Evolutionary conservation across 2,113 vertebrate genomes (phyloP).

Genomic region (Brienomyrus longianalis): DNA sequence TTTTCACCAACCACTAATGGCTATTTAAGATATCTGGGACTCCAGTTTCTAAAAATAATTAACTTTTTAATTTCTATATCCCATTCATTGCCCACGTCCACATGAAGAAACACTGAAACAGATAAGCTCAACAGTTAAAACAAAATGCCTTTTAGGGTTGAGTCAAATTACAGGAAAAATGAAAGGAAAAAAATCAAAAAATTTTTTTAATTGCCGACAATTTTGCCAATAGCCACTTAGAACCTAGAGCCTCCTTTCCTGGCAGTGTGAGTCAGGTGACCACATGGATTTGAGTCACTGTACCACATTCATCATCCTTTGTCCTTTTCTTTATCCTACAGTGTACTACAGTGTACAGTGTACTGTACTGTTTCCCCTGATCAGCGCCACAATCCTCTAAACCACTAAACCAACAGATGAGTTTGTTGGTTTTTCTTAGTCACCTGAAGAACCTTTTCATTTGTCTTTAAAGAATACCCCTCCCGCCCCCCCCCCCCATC

Average conservation of each 20-base stretch:
- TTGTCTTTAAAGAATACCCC: not conserved
- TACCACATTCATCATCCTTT: not conserved
- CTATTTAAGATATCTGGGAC: not conserved
- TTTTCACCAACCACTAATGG: constrained; percentile 7
- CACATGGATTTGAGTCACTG: not conserved
- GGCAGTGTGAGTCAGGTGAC: not conserved
- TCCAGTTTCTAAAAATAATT: not conserved
- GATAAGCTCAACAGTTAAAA: not conserved
- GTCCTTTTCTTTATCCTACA: not conserved
- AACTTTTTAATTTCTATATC: not conserved
- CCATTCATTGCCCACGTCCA: not conserved
- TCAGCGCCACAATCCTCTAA: not conserved
- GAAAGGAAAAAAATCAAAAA: not conserved
- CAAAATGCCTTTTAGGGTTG: not conserved
- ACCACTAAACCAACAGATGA: not conserved
- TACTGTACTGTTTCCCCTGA: not conserved
- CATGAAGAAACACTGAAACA: not conserved
- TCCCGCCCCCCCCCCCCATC: accelerated
- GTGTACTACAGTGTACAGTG: not conserved
- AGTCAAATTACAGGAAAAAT: not conserved
- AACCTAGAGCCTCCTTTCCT: not conserved
- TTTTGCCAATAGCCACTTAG: not conserved
- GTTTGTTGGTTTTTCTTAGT: not conserved
- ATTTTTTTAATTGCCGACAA: not conserved
- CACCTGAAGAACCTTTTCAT: not conserved